Base-by-base conservation (phyloP, 2,113 vertebrate species). In the Pao palembangensis region DNA sequence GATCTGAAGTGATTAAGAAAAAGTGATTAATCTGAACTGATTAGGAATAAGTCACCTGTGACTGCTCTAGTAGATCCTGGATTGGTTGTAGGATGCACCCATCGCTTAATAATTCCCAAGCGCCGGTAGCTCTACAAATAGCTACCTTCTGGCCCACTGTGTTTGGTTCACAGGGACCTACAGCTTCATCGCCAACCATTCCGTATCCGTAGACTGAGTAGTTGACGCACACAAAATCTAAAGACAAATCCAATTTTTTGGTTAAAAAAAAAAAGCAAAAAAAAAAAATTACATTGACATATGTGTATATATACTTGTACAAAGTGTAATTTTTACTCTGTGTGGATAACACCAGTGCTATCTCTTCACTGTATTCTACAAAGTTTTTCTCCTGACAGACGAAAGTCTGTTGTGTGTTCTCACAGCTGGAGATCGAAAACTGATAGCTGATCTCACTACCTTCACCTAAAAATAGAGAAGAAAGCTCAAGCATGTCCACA, bases 381-480 rank as follows among this genome's bases (percentile, higher is more conserved):
- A 2, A 1, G 5, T 1, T 16, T 8, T 0, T 20, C 28, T 4
- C 59, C 38, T 67, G 21, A 64, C 82, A 81, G 50, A 13, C 64
- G 51, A 80, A 51, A 0, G 0, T 21, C 3, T 17, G 0, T 7
- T 18, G 0, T 1, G 0, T 0, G 4, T 11, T 20, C 5, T 2
- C 5, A 56, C 74, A 62, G 12, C 2, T 2, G 0, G 0, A 0
- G 17, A 44, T 18, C 4, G 0, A 0, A 19, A 43, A 47, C 0
- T 0, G 0, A 21, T 31, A 0, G 6, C 0, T 12, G 47, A 77
- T 44, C 0, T 0, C 0, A 2, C 0, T 0, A 15, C 0, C 8
- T 21, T 4, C 0, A 10, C 5, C 59, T 69, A 18, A 59, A 57
- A 0, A 52, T 7, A 31, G 0, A 47, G 61, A 1, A 16, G 8